Percentiles rank a stretch among this genome's conserved stretches.
Conservation (phyloP, 2,797 vertebrate species). For the Australoheros facetus region DNA sequence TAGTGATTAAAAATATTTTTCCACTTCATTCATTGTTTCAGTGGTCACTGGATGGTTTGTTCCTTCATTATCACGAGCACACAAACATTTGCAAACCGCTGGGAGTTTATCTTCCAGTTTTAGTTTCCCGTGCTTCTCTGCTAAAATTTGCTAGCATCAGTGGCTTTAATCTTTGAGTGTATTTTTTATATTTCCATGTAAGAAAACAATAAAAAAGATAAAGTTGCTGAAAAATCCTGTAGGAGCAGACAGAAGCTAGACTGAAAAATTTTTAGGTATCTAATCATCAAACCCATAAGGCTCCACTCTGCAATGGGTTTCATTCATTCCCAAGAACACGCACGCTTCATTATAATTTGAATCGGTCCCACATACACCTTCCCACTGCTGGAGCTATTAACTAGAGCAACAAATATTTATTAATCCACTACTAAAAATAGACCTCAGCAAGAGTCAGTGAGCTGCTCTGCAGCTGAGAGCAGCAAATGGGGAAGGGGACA, state of each 20-base stretch:
- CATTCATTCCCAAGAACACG: not conserved
- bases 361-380: not conserved
- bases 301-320: not conserved
- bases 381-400: not conserved
- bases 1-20: not conserved
- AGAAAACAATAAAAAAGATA: not conserved
- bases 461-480: not conserved
- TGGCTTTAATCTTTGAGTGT: not conserved
- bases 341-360: not conserved
- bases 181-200: not conserved
- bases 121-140: not conserved
- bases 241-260: not conserved
- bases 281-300: not conserved
- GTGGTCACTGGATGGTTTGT: not conserved
- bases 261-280: not conserved
- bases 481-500: not conserved
- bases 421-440: conserved; percentile 1
- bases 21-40: not conserved
- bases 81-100: not conserved
- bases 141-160: too few species aligned
- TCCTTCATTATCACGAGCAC: not conserved
- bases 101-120: not conserved
- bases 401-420: not conserved
- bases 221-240: not conserved
- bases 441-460: not conserved